Conservation (phyloP, 2,888 invertebrate genomes). For the Andricus curvator region DNA sequence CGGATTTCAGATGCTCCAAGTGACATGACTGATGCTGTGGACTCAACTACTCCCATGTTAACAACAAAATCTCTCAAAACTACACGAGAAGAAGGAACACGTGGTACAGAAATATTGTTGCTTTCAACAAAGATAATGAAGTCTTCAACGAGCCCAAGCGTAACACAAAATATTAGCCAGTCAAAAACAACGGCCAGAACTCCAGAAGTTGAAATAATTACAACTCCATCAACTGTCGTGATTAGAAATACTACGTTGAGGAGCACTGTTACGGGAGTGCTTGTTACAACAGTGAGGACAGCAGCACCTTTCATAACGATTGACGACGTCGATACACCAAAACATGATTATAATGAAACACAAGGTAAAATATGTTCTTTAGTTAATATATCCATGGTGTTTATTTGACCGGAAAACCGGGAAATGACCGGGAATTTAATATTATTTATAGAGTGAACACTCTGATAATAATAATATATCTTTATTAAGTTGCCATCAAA, state of each 20-base stretch:
- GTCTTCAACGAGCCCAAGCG: neutral
- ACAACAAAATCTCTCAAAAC: constrained; percentile 35
- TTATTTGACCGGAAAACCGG: too few species aligned
- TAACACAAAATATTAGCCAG: neutral
- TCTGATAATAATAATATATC: too few species aligned
- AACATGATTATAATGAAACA: neutral
- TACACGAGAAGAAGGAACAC: neutral
- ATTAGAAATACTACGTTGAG: neutral
- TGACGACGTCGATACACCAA: neutral
- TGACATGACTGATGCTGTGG: constrained; percentile 46
- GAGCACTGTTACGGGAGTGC: neutral
- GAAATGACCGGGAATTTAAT: too few species aligned
- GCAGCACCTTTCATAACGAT: neutral
- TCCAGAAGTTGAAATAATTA: neutral
- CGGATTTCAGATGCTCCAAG: neutral
- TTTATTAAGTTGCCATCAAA: too few species aligned
- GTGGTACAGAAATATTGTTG: neutral
- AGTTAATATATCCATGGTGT: neutral
- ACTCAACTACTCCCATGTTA: neutral
- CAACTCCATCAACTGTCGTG: neutral
- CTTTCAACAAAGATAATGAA: neutral
- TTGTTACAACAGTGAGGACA: neutral
- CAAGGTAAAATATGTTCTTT: neutral
- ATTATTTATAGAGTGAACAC: too few species aligned
- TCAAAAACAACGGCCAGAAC: neutral